A percentile compares a stretch with the other conserved stretches of the same genome.
phyloP scores from a whole-genome alignment of 2,113 vertebrate species.

The Seriola rivoliana region DNA sequence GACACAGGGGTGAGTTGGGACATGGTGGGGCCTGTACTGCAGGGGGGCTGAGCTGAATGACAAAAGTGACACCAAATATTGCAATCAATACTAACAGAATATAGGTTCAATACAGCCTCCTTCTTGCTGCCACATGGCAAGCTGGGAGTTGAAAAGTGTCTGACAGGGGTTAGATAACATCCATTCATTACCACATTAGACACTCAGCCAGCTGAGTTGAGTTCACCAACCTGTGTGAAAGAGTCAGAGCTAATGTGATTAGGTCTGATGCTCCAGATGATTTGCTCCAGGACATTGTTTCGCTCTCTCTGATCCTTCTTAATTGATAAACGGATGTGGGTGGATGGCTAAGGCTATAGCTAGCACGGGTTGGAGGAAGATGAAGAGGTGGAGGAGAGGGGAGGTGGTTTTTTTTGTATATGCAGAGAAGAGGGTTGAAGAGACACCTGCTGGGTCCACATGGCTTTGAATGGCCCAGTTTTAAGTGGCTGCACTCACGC shows the following conservation, averaged over 20 bases:
- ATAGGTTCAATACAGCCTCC: slow-evolving; percentile 43
- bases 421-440: slow-evolving; percentile 9
- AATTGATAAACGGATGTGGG: slow-evolving; percentile 72
- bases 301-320: slow-evolving; percentile 72
- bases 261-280: slow-evolving; percentile 74
- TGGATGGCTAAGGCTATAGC: slow-evolving; percentile 32
- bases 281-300: slow-evolving; percentile 61
- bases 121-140: slow-evolving; percentile 12
- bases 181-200: slow-evolving; percentile 45
- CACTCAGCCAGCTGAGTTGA: slow-evolving; percentile 31
- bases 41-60: slow-evolving; percentile 9
- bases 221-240: slow-evolving; percentile 39
- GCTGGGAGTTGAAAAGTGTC: slow-evolving; percentile 27
- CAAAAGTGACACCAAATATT: slow-evolving; percentile 14
- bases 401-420: slow-evolving; percentile 26
- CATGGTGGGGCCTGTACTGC: background rate
- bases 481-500: slow-evolving; percentile 78
- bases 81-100: slow-evolving; percentile 44
- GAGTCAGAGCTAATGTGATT: slow-evolving; percentile 53
- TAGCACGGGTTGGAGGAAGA: slow-evolving; percentile 32
- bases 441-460: slow-evolving; percentile 79
- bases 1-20: slow-evolving; percentile 39
- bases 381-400: slow-evolving; percentile 25
- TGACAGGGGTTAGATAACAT: slow-evolving; percentile 29
- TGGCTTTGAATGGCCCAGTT: slow-evolving; percentile 67